phyloP scores from a whole-genome alignment of 2,888 invertebrate species.

The Nebria brevicollis region DNA sequence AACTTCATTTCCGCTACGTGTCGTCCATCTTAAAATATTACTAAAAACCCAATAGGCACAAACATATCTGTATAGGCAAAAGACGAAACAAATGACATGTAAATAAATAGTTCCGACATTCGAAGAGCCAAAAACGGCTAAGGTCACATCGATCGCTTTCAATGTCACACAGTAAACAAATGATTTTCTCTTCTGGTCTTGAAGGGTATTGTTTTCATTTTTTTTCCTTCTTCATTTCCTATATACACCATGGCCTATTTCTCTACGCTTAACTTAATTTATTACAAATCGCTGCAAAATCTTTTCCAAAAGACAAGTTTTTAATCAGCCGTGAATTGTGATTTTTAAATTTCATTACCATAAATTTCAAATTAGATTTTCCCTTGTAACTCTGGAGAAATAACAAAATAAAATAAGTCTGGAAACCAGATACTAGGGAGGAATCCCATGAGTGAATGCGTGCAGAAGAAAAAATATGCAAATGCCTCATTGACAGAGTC shows the following conservation, averaged over 20 bases:
- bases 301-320: conserved; percentile 35
- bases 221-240: not conserved
- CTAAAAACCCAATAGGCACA: not conserved
- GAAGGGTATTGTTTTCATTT: not conserved
- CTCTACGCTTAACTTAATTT: too few relatives aligned
- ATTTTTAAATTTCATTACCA: conserved; percentile 46
- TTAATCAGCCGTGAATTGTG: conserved; percentile 44
- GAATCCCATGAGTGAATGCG: conserved; percentile 39
- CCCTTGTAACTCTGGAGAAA: conserved; percentile 36
- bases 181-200: not conserved
- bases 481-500: conserved; percentile 43
- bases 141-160: not conserved
- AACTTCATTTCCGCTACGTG: conserved; percentile 10
- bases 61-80: not conserved
- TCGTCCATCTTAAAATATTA: conserved; percentile 12
- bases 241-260: not conserved
- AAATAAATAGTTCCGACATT: not conserved
- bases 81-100: not conserved
- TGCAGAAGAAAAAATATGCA: conserved; percentile 33
- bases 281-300: conserved; percentile 22
- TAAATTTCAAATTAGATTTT: conserved; percentile 46
- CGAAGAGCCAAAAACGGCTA: not conserved
- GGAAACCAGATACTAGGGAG: conserved; percentile 36
- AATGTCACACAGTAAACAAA: not conserved
- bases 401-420: conserved; percentile 42